phyloP scores from a whole-genome alignment of 2,797 vertebrate genomes.

The Gorsachius magnificus region DNA sequence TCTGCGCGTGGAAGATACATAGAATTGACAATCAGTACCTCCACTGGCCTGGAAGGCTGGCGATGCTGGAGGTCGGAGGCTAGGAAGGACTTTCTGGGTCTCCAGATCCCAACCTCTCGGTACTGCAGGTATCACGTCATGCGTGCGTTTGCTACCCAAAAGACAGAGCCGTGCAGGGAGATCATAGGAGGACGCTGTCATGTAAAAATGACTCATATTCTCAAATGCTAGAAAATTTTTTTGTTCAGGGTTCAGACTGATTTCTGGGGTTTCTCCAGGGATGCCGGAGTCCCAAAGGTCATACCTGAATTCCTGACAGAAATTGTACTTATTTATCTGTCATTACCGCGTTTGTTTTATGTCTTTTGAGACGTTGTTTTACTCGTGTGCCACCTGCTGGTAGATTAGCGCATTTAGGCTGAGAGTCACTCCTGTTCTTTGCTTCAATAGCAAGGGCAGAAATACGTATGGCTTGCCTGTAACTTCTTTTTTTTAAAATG shows the following conservation, averaged over 20 bases:
- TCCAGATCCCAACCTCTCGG: not conserved
- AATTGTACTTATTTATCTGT: not conserved
- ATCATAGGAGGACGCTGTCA: rapidly evolving
- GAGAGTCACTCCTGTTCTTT: not conserved
- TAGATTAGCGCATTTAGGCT: too few relatives aligned
- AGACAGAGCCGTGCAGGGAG: not conserved
- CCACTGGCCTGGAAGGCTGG: not conserved
- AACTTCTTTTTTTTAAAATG: not conserved
- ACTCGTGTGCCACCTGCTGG: not conserved
- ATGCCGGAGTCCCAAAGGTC: not conserved
- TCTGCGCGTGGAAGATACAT: rapidly evolving
- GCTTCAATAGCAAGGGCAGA: not conserved
- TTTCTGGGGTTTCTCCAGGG: not conserved
- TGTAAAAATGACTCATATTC: not conserved
- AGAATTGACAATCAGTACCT: not conserved
- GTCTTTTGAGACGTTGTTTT: not conserved
- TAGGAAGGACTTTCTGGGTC: not conserved
- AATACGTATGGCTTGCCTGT: not conserved
- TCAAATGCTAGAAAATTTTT: not conserved
- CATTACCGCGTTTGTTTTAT: not conserved
- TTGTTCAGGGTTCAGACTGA: not conserved
- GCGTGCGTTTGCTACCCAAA: rapidly evolving
- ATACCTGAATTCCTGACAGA: not conserved
- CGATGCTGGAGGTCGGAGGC: rapidly evolving
- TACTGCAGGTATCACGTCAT: not conserved